phyloP scores from a whole-genome alignment of 2,888 invertebrate species.

The Tipula confusa region DNA sequence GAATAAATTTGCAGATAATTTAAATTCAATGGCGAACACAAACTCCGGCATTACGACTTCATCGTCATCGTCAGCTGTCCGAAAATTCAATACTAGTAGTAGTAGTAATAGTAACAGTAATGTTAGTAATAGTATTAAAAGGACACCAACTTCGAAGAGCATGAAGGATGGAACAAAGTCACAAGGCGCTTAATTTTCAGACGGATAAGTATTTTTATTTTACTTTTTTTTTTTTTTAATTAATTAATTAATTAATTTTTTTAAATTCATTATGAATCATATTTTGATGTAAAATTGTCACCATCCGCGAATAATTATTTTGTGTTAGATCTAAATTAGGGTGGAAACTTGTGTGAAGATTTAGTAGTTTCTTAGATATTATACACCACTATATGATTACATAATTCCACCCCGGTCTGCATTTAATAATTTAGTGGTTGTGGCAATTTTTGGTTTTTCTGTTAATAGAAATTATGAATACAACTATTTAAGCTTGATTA shows the following conservation, averaged over 20 bases:
- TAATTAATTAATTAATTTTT: neutral
- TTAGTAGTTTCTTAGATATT: neutral
- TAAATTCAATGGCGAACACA: neutral
- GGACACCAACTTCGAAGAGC: neutral
- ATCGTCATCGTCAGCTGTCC: neutral
- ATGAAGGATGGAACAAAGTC: neutral
- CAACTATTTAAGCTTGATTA: neutral
- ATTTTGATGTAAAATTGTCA: slow-evolving; percentile 7
- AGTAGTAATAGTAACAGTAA: neutral
- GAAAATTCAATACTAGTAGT: neutral
- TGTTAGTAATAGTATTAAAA: neutral
- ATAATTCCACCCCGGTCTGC: neutral
- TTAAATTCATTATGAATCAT: neutral
- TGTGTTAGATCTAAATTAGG: neutral
- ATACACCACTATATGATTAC: neutral
- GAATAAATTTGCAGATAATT: neutral
- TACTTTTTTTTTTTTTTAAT: neutral
- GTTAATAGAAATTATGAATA: neutral
- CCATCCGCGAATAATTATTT: neutral
- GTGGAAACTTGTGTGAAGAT: neutral
- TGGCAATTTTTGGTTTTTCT: neutral
- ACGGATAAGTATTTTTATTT: slow-evolving; percentile 15
- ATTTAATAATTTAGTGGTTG: neutral
- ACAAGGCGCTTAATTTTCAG: neutral
- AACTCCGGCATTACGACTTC: neutral